Conservation (phyloP, 1,140 invertebrate species). For the Musca domestica region DNA sequence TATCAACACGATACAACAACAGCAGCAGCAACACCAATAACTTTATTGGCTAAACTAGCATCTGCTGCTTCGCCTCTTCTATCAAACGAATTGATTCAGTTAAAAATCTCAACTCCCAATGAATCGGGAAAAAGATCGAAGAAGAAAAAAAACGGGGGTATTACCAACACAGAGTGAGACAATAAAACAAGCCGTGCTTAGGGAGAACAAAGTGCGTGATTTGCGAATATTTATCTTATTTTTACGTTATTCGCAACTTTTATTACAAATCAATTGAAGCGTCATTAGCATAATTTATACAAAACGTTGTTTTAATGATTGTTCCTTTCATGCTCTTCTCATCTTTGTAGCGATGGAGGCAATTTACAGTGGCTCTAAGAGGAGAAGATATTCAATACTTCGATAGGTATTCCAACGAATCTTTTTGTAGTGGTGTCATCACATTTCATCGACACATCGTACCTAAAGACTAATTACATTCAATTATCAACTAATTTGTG, state of each 20-base stretch:
- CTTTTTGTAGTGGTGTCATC: too few species aligned
- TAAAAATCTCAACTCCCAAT: conserved; percentile 14
- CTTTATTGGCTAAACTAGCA: background rate
- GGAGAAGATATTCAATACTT: too few species aligned
- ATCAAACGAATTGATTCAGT: conserved; percentile 10
- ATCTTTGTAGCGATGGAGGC: background rate
- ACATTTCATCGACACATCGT: too few species aligned
- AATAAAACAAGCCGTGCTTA: conserved; percentile 7
- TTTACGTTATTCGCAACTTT: conserved; percentile 45
- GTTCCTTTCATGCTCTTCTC: conserved; percentile 11
- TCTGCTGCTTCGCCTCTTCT: background rate
- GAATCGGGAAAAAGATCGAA: background rate
- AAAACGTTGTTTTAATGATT: conserved; percentile 54
- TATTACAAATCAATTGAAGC: conserved; percentile 56
- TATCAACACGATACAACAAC: background rate
- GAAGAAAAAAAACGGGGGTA: too few species aligned
- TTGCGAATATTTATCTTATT: conserved; percentile 52
- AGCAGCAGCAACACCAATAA: background rate
- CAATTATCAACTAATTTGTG: too few species aligned
- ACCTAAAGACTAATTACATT: too few species aligned
- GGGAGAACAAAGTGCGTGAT: conserved; percentile 44
- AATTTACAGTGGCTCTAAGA: background rate
- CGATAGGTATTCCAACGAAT: too few species aligned
- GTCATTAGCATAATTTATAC: conserved; percentile 56
- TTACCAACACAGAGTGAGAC: background rate